Conservation (phyloP, 2,113 vertebrate species). For the Peromyscus polionotus region DNA sequence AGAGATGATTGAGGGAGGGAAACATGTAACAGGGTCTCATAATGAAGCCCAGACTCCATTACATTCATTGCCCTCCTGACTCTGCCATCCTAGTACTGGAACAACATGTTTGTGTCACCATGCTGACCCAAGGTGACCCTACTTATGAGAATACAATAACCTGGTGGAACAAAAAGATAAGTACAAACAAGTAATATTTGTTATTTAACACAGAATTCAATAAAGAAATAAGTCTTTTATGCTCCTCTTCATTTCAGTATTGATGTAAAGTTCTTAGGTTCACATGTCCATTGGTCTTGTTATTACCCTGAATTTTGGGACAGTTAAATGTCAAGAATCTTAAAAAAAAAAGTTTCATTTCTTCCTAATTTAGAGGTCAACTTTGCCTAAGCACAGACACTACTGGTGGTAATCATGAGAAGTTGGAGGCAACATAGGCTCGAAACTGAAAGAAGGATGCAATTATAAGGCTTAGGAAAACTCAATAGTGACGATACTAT, state of each 20-base stretch:
- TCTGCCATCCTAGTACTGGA: neutral
- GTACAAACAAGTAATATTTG: neutral
- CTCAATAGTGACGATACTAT: neutral
- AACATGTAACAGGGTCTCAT: neutral
- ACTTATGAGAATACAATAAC: neutral
- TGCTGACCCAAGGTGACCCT: neutral
- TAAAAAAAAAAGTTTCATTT: conserved; percentile 15
- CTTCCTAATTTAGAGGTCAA: neutral
- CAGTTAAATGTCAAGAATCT: neutral
- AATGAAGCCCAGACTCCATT: neutral
- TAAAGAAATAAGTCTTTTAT: neutral
- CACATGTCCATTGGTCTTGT: neutral
- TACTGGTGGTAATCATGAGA: neutral
- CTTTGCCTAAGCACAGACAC: neutral
- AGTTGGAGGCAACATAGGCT: neutral
- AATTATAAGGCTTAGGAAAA: neutral
- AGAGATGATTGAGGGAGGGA: neutral
- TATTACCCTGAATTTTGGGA: neutral
- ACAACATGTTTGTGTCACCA: neutral
- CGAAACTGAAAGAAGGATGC: neutral
- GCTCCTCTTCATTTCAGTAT: neutral
- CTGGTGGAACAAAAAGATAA: neutral
- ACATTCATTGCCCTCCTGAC: too few relatives aligned
- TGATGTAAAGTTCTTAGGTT: neutral
- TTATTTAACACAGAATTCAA: conserved; percentile 20